Conservation (phyloP, 2,888 invertebrate species). For the Corythucha ciliata region DNA sequence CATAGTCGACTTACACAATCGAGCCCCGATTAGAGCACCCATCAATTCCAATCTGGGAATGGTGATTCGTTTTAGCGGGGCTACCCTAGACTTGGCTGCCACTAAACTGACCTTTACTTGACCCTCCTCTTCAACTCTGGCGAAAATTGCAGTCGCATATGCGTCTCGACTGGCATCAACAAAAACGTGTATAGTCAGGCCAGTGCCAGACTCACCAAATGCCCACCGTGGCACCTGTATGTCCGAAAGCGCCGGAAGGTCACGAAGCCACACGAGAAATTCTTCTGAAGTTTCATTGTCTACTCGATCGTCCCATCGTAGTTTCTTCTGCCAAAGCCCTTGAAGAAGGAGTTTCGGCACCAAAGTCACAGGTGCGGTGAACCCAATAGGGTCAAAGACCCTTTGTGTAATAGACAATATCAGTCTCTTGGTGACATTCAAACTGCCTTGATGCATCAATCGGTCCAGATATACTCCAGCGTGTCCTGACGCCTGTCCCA, state of each 20-base stretch:
- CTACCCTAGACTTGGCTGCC: constrained; percentile 17
- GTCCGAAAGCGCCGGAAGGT: no score
- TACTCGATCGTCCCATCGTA: constrained; percentile 10
- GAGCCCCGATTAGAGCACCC: constrained; percentile 18
- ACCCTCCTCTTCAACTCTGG: constrained; percentile 13
- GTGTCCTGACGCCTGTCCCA: no score
- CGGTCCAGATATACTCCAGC: no score
- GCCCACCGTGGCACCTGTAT: constrained; percentile 2
- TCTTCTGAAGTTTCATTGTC: no score
- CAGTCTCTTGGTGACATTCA: no score
- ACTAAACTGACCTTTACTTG: constrained; percentile 10
- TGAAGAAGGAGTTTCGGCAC: constrained; percentile 12
- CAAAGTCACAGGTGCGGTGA: constrained; percentile 9
- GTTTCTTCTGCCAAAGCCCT: constrained; percentile 5
- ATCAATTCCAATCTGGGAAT: constrained; percentile 22
- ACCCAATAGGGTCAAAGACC: constrained; percentile 14
- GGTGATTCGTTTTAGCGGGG: constrained; percentile 14
- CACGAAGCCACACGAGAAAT: no score
- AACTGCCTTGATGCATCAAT: no score
- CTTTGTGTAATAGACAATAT: constrained; percentile 15
- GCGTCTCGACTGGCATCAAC: constrained; percentile 23
- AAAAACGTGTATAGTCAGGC: constrained; percentile 19
- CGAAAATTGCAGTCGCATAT: constrained; percentile 20
- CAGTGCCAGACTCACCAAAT: background rate
- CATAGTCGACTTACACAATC: constrained; percentile 13